Conservation (phyloP, 2,797 vertebrate genomes). For the Propithecus perrieri region DNA sequence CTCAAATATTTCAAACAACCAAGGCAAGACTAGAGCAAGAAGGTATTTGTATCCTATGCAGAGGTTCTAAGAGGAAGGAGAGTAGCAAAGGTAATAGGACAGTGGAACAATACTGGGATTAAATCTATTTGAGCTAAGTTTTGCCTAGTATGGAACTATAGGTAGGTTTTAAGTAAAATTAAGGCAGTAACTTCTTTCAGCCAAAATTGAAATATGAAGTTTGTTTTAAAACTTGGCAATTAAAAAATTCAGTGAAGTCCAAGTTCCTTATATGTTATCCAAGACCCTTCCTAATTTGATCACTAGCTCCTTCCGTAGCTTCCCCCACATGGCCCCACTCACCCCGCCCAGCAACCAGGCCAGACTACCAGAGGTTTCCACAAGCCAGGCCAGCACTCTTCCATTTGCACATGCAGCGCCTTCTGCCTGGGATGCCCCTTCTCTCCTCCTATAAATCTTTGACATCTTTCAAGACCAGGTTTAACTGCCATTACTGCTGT, state of each 20-base stretch:
- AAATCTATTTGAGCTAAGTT: background rate
- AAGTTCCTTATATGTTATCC: background rate
- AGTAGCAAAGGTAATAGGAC: background rate
- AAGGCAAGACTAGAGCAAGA: background rate
- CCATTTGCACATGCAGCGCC: background rate
- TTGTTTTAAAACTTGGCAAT: background rate
- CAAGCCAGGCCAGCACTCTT: background rate
- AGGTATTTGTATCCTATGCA: background rate
- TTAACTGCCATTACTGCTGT: background rate
- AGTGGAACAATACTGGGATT: background rate
- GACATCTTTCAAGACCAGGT: background rate
- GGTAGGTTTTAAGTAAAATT: background rate
- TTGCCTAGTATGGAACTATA: background rate
- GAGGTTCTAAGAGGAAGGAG: background rate
- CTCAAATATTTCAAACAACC: background rate
- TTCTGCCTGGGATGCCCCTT: background rate
- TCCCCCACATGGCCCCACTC: no score
- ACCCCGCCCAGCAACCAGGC: background rate
- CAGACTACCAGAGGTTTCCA: background rate
- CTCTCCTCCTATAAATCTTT: background rate
- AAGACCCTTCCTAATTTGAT: background rate
- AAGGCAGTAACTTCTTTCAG: background rate
- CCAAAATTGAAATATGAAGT: slow-evolving; percentile 1
- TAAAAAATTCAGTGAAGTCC: background rate
- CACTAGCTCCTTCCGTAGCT: background rate